Base-by-base conservation (phyloP, 2,113 vertebrate species). In the Lasiurus borealis region DNA sequence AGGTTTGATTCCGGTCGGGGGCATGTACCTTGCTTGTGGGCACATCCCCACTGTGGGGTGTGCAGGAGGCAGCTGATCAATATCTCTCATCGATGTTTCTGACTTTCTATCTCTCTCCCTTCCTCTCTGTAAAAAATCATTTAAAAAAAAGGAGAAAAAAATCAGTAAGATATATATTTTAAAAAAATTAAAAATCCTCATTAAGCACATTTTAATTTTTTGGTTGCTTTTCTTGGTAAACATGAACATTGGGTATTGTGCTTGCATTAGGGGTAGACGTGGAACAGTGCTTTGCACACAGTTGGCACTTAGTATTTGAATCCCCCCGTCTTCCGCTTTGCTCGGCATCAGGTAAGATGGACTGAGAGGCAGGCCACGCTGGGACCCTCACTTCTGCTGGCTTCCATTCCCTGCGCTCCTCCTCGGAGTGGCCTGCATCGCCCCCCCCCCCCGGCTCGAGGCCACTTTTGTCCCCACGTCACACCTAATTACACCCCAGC, bases 251-350 rank as follows among this genome's bases (percentile, higher is more conserved):
- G 34, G 8, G 23, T 9, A 6, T 19, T 18, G 6, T 13, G 6
- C 27, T 13, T 46, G 34, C 31, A 3, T 54, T 2, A 59, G 27
- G 29, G 18, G 40, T 10, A 44, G 3, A 25, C 27, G 4, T 12
- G 12, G 10, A 52, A 2, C 3, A 10, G 16, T 2, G 1, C 5
- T 80, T 44, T 4, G 2, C n/a, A 3, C 1, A 3, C 2, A 18
- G 40, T 29, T 34, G 64, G 1, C 4, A 23, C 13, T 25, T 2
- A 6, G 18, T 16, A 0, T 21, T 14, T 10, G 14, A 18, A 1
- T 1, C 81, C 2, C 19, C 11, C 10, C 6, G 3, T 21, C 21
- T 40, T 31, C 64, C 64, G 1, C 25, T 88, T n/a, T 1, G 34
- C 50, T 64, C 52, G 68, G 0, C 1, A 0, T 52, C 9, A 27